Conservation (phyloP, 2,888 invertebrate genomes). For the Frankliniella intonsa region DNA sequence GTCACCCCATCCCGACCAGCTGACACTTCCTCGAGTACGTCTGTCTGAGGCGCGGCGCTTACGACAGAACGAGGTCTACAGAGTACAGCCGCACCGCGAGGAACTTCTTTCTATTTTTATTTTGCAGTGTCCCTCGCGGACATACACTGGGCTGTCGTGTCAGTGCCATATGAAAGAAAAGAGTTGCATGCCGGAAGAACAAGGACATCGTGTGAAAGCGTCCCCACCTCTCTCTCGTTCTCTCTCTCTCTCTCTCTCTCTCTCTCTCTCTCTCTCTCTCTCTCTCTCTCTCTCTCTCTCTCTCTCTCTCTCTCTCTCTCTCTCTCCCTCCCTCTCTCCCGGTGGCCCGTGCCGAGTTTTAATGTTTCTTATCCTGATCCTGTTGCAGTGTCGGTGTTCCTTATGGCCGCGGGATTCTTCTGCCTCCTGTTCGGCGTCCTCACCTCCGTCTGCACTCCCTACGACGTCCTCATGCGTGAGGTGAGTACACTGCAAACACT, state of each 20-base stretch:
- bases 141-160: not conserved
- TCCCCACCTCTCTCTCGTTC: not conserved
- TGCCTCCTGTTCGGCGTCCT: slow-evolving; percentile 47
- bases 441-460: slow-evolving; percentile 55
- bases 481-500: slow-evolving; percentile 35
- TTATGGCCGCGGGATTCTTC: not conserved
- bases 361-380: not conserved
- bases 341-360: not conserved
- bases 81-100: too few species aligned
- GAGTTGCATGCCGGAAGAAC: slow-evolving; percentile 3
- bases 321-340: not conserved
- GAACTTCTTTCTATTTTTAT: too few species aligned
- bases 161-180: not conserved
- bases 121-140: too few species aligned
- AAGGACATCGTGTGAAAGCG: not conserved
- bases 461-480: slow-evolving; percentile 55
- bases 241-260: not conserved
- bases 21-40: too few species aligned
- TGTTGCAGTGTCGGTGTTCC: not conserved
- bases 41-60: too few species aligned
- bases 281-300: not conserved
- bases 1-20: too few species aligned
- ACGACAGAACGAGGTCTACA: too few species aligned
- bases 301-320: not conserved
- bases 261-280: not conserved